Base-by-base conservation (phyloP, 2,113 vertebrate genomes). In the Myotis lucifugus region DNA sequence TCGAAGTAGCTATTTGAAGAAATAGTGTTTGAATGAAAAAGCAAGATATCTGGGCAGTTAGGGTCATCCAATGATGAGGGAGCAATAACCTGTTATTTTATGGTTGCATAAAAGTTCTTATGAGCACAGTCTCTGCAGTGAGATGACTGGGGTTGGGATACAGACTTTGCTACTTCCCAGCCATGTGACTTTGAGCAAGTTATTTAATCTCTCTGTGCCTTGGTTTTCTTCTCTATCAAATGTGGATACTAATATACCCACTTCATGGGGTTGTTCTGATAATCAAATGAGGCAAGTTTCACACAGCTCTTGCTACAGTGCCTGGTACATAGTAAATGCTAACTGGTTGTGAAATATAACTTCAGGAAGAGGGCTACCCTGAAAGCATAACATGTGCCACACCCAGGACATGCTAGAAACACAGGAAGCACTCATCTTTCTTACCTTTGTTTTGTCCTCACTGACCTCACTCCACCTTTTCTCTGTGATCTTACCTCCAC, bases 1-100 rank as follows among this genome's bases (percentile, higher is more conserved):
- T 92, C 59, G 14, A 29, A 83, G 23, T 83, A 34, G 73, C 34
- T n/a, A 37, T 85, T 56, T 64, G 85, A 93, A 95, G 72, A 92
- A 88, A 87, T 90, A 66, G 2, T 76, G 15, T 72, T 54, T 79
- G 40, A 89, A 64, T 42, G 40, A 56, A 64, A 91, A 85, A 56
- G 52, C 72, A 83, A 89, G 74, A 9, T 82, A 70, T 46, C 74
- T 84, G 66, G 37, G n/a, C 56, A 40, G 29, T 37, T 67, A 32
- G 64, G 40, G 14, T 37, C 61, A 42, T 29, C 42, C 48, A 70
- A 3, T 56, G 29, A 70, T 61, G n/a, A 29, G 19, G 79, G 52
- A 87, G 69, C 23, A 52, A 11, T 76, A 79, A 37, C 52, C 13
- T 70, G 34, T 66, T 74, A 19, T n/a, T 93, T 85, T 56, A n/a